Evolutionary conservation across 2,888 invertebrate species (phyloP).

Genomic region (Chymomyza amoena): DNA sequence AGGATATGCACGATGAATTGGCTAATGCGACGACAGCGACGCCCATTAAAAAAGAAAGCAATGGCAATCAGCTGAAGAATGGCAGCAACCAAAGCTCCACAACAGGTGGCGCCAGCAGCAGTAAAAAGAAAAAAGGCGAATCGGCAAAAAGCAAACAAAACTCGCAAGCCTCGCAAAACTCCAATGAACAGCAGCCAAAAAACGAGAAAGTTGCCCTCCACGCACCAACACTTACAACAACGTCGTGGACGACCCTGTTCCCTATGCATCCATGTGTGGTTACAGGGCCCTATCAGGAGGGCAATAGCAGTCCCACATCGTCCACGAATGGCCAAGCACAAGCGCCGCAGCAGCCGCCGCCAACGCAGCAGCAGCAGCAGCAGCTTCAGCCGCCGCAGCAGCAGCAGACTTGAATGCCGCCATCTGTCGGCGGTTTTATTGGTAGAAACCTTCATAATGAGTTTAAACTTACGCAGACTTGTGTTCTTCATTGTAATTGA

Average conservation of each 20-base stretch:
- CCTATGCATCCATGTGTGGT: slow-evolving; percentile 93
- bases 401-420: slow-evolving; percentile 22
- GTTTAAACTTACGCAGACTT: neutral
- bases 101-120: slow-evolving; percentile 32
- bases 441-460: neutral
- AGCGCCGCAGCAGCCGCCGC: slow-evolving; percentile 51
- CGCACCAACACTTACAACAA: slow-evolving; percentile 85
- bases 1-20: slow-evolving; percentile 65
- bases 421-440: neutral
- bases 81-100: slow-evolving; percentile 50
- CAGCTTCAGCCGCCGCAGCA: slow-evolving; percentile 24
- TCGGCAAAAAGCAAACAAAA: slow-evolving; percentile 69
- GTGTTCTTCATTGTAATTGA: neutral
- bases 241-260: slow-evolving; percentile 91
- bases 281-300: slow-evolving; percentile 90
- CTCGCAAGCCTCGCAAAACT: slow-evolving; percentile 54
- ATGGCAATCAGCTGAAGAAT: slow-evolving; percentile 49
- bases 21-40: slow-evolving; percentile 29
- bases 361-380: slow-evolving; percentile 48
- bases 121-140: slow-evolving; percentile 71
- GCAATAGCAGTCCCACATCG: slow-evolving; percentile 79
- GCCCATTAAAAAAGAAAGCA: slow-evolving; percentile 61
- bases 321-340: slow-evolving; percentile 73
- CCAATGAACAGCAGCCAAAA: slow-evolving; percentile 78
- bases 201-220: slow-evolving; percentile 79